These are phyloP conservation scores for Stramonita haemastoma DNA, from an alignment of 2,888 invertebrate species.

Conservation along the genomic window DNA sequence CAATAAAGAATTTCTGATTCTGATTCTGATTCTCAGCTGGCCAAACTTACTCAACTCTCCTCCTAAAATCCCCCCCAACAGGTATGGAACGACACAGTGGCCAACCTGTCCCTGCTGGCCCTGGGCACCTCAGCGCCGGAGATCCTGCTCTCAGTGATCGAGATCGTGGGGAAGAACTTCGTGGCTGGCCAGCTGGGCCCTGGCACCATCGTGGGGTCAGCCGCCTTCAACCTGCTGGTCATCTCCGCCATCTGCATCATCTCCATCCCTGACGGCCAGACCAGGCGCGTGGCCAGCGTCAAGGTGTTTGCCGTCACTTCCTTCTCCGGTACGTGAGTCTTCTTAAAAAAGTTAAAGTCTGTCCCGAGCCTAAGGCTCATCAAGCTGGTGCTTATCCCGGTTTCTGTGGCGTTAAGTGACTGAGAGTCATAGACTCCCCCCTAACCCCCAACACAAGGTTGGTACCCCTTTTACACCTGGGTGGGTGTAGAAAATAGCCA, in stretches of 20 bases:
- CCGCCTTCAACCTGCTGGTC: slow-evolving; percentile 81
- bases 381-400: too few relatives aligned
- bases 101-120: slow-evolving; percentile 81
- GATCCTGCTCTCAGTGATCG: slow-evolving; percentile 80
- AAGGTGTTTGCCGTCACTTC: slow-evolving; percentile 76
- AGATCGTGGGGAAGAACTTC: slow-evolving; percentile 78
- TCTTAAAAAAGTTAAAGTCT: too few relatives aligned
- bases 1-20: too few relatives aligned
- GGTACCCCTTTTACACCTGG: too few relatives aligned
- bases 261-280: slow-evolving; percentile 78
- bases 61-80: not conserved
- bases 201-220: too few relatives aligned
- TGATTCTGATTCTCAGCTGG: too few relatives aligned
- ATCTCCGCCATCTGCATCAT: slow-evolving; percentile 81
- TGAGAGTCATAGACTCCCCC: too few relatives aligned
- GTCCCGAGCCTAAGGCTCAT: too few relatives aligned
- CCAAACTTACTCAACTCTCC: too few relatives aligned
- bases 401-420: too few relatives aligned
- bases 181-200: slow-evolving; percentile 81
- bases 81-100: slow-evolving; percentile 81
- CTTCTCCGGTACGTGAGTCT: slow-evolving; percentile 76
- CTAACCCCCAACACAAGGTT: too few relatives aligned
- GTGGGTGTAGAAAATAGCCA: too few relatives aligned
- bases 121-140: slow-evolving; percentile 81
- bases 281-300: slow-evolving; percentile 76